Evolutionary conservation across 1,140 invertebrate species (phyloP).

Genomic region (Drosophila nigrodunni): DNA sequence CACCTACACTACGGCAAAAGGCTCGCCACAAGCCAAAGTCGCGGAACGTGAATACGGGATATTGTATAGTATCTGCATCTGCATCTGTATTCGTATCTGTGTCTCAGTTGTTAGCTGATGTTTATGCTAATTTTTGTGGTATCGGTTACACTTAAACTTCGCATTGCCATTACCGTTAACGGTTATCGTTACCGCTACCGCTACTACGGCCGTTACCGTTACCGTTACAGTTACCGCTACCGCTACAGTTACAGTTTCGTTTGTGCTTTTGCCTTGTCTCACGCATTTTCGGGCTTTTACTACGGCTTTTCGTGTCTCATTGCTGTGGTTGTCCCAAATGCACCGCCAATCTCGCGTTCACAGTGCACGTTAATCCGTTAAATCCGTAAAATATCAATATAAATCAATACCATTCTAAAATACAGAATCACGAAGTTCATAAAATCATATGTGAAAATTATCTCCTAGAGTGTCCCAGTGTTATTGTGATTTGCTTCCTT

Average conservation of each 20-base stretch:
- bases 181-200: background rate
- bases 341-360: background rate
- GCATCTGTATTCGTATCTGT: background rate
- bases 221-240: slow-evolving; percentile 18
- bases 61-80: too few relatives aligned
- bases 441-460: too few relatives aligned
- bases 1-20: slow-evolving; percentile 19
- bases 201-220: slow-evolving; percentile 20
- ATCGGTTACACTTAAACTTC: slow-evolving; percentile 45
- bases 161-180: background rate
- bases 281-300: background rate
- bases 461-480: background rate
- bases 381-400: background rate
- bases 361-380: background rate
- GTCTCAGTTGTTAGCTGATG: slow-evolving; percentile 31
- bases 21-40: slow-evolving; percentile 3
- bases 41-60: slow-evolving; percentile 44
- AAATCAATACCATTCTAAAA: too few relatives aligned
- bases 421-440: too few relatives aligned
- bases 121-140: slow-evolving; percentile 34
- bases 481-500: background rate
- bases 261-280: slow-evolving; percentile 6
- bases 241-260: slow-evolving; percentile 23
- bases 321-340: too few relatives aligned
- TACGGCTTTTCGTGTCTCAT: too few relatives aligned